Evolutionary conservation across 2,888 invertebrate genomes (phyloP).

Genomic region (Scelioninae gen. 1): DNA sequence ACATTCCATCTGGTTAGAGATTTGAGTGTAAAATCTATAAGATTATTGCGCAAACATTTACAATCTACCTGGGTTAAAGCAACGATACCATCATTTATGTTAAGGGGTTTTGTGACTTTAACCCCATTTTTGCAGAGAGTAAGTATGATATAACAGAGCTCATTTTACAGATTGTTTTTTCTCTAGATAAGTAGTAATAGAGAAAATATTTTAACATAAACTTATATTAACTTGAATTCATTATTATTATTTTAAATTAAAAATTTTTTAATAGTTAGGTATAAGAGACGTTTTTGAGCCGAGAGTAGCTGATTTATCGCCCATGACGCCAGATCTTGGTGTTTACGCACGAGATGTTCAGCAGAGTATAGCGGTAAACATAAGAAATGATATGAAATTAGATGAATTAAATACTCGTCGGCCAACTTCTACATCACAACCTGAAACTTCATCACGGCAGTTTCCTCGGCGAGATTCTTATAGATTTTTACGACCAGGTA

Average conservation of each 20-base stretch:
- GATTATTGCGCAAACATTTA: slow-evolving; percentile 88
- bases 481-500: slow-evolving; percentile 74
- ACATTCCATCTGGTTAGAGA: slow-evolving; percentile 88
- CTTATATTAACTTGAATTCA: too few species aligned
- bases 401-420: slow-evolving; percentile 82
- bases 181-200: too few species aligned
- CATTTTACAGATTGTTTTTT: too few species aligned
- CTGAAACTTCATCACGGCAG: slow-evolving; percentile 40
- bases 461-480: slow-evolving; percentile 76
- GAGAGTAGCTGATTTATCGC: slow-evolving; percentile 90
- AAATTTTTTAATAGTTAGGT: slow-evolving; percentile 88
- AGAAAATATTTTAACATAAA: too few species aligned
- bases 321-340: slow-evolving; percentile 91
- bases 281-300: slow-evolving; percentile 92
- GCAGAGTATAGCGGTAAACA: slow-evolving; percentile 92
- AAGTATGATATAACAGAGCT: slow-evolving; percentile 81
- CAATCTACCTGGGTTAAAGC: slow-evolving; percentile 90
- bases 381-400: slow-evolving; percentile 89
- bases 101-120: slow-evolving; percentile 91
- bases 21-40: slow-evolving; percentile 87
- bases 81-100: slow-evolving; percentile 91
- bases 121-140: slow-evolving; percentile 93
- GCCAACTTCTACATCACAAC: slow-evolving; percentile 65
- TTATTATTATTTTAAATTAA: too few species aligned
- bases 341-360: slow-evolving; percentile 93